Evolutionary conservation across 1,140 invertebrate species (phyloP), one percentile per base, ranked within the genome.

Genomic region (Macrocentrus cingulum): DNA sequence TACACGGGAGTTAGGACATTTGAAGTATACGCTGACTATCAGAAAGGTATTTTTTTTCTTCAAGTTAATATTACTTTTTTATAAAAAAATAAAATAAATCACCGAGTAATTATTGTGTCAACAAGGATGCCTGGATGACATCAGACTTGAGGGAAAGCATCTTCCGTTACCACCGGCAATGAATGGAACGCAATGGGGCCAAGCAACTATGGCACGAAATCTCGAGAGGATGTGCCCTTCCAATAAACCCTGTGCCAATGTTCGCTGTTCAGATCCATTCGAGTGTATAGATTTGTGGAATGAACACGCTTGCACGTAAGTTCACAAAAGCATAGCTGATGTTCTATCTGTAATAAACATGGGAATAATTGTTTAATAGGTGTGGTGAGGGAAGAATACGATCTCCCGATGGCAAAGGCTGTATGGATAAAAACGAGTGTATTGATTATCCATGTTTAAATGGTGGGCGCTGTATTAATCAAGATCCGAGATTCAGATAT

Each of bases 201-300:
- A 94, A 71, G 92, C 94, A 1, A 94, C 93, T 18, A 92, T 94
- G 88, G 91, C 89, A 2, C 82, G 91, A 46, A 95, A 97, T 75
- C 79, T 98, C 11, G 91, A 93, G 66, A 88, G 88, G 45, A 90
- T 92, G 67, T 99, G 97, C 75, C 88, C 91, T 2, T 96, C 94
- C 0, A 95, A 97, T 67, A 94, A 95, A 69, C 94, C 95, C 16
- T 98, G 95, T 74, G 87, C 90, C 42, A 93, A 92, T 74, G 91
- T 95, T 32, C 90, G 91, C 61, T 97, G 95, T 72, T 89, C 89
- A 0, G 88, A 91, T 66, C 92, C 93, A n/a, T 95, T 96, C 74
- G 91, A 94, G 63, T 99, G 97, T 79, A 90, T 95, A 23, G 95
- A 98, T 79, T 84, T 97, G 0, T 99, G 95, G 95, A 94, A 92